Evolutionary conservation across 1,140 invertebrate species (phyloP).

Genomic region (Dendrolimus kikuchii): DNA sequence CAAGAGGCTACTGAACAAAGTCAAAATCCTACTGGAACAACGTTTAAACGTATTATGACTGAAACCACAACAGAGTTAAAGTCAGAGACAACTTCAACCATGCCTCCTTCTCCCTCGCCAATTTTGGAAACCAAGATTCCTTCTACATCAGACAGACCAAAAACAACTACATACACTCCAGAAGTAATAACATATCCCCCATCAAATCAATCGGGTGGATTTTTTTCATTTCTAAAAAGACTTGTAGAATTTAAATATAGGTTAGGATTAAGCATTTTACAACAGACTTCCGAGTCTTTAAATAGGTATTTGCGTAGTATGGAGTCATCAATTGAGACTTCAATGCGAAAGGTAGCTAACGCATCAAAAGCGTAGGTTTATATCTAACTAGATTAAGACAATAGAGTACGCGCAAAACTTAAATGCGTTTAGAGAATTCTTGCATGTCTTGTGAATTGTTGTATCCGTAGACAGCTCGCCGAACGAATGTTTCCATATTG

Average conservation of each 20-base stretch:
- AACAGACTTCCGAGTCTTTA: constrained; percentile 60
- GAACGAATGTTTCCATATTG: too few species aligned
- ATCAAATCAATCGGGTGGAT: constrained; percentile 34
- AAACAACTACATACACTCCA: constrained; percentile 29
- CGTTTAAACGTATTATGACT: constrained; percentile 37
- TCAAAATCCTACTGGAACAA: constrained; percentile 19
- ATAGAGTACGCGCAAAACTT: not conserved
- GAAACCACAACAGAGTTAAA: constrained; percentile 53
- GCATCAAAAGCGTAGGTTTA: constrained; percentile 22
- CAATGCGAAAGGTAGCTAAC: constrained; percentile 37
- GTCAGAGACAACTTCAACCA: constrained; percentile 42
- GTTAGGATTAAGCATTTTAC: constrained; percentile 62
- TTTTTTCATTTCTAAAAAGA: constrained; percentile 60
- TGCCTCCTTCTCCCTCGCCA: constrained; percentile 31
- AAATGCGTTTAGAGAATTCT: not conserved
- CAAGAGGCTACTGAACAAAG: constrained; percentile 2
- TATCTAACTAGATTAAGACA: not conserved
- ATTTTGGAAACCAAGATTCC: constrained; percentile 7
- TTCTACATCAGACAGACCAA: constrained; percentile 24
- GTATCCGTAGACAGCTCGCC: too few species aligned
- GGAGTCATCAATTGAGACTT: constrained; percentile 47
- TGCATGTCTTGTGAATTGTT: too few species aligned
- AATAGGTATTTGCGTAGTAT: constrained; percentile 60
- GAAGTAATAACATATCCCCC: constrained; percentile 58
- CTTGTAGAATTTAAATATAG: constrained; percentile 66